Evolutionary conservation across 1,140 invertebrate genomes (phyloP).

Genomic region (Brachionus koreanus): DNA sequence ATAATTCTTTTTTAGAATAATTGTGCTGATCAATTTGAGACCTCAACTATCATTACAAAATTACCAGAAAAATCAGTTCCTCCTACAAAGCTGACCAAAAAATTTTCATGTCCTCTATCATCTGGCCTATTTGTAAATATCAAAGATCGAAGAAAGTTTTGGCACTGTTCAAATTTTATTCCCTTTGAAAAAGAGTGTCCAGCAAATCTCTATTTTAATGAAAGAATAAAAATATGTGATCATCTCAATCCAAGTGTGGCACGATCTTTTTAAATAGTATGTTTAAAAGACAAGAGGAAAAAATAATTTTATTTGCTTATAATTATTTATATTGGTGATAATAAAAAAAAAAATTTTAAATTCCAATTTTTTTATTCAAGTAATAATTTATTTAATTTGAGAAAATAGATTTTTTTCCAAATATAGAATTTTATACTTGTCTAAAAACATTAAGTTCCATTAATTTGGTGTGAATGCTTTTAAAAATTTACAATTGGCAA

Average conservation of each 20-base stretch:
- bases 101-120: background rate
- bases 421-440: background rate
- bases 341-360: too few species aligned
- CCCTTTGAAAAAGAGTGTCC: background rate
- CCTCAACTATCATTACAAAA: background rate
- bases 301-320: too few species aligned
- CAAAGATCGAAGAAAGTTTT: background rate
- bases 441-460: too few species aligned
- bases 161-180: constrained; percentile 4
- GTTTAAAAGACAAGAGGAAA: background rate
- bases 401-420: background rate
- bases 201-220: background rate
- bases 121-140: background rate
- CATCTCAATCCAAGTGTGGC: background rate
- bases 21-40: background rate
- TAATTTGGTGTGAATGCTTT: too few species aligned
- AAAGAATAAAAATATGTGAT: background rate
- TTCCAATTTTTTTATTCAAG: too few species aligned
- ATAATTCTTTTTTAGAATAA: background rate
- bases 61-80: background rate
- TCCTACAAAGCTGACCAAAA: background rate
- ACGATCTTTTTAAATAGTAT: background rate
- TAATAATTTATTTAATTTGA: too few species aligned
- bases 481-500: background rate
- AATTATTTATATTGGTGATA: background rate